A percentile compares a stretch with the other conserved stretches of the same genome.
These are phyloP conservation scores for Galerucella calmariensis DNA, from an alignment of 2,888 invertebrate genomes.

Conservation along the genomic window DNA sequence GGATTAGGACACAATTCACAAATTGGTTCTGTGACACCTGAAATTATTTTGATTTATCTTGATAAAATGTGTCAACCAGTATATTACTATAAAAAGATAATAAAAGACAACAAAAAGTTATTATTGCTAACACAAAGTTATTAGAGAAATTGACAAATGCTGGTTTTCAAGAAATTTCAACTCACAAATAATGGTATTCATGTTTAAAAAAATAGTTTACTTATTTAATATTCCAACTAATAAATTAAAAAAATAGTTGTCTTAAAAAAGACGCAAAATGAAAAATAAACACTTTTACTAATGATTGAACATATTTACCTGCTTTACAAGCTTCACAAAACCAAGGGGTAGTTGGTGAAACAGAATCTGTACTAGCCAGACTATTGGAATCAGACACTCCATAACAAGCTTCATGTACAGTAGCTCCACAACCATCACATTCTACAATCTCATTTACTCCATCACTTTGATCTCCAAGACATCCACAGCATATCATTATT, in stretches of 20 bases:
- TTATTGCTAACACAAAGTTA: too few relatives aligned
- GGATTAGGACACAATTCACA: slow-evolving; percentile 97
- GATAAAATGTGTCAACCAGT: background rate
- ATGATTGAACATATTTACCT: slow-evolving; percentile 28
- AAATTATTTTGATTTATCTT: slow-evolving; percentile 15
- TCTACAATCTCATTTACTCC: slow-evolving; percentile 96
- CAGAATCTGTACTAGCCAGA: slow-evolving; percentile 91
- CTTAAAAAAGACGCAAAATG: too few relatives aligned
- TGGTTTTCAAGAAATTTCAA: too few relatives aligned
- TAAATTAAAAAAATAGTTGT: too few relatives aligned
- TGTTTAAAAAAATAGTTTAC: too few relatives aligned
- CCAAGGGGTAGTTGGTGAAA: slow-evolving; percentile 98
- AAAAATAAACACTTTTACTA: too few relatives aligned
- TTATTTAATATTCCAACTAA: too few relatives aligned
- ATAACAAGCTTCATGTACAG: slow-evolving; percentile 97
- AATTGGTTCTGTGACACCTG: slow-evolving; percentile 83
- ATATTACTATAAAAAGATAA: too few relatives aligned
- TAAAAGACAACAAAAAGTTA: too few relatives aligned
- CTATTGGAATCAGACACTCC: slow-evolving; percentile 93
- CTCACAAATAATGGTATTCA: too few relatives aligned
- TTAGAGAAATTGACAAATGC: too few relatives aligned
- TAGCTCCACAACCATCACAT: slow-evolving; percentile 96
- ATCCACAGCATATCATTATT: slow-evolving; percentile 90
- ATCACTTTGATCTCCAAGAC: slow-evolving; percentile 92
- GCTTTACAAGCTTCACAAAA: slow-evolving; percentile 99